Conservation (phyloP, 2,888 invertebrate species). For the Apocheima hispidaria region DNA sequence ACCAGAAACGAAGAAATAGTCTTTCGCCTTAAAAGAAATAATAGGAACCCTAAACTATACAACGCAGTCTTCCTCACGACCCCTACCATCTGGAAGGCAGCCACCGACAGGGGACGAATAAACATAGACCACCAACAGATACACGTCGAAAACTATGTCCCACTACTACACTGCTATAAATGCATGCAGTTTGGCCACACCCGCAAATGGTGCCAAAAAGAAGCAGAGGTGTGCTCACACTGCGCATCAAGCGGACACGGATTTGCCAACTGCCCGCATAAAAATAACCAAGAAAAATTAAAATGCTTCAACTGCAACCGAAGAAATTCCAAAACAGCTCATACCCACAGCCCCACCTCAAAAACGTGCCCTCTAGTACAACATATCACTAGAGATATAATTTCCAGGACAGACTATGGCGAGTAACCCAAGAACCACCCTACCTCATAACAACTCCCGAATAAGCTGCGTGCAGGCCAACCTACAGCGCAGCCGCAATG, state of each 20-base stretch:
- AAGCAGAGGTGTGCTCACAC: constrained; percentile 24
- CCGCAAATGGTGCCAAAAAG: constrained; percentile 18
- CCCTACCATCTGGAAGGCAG: constrained; percentile 14
- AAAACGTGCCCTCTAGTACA: too few species aligned
- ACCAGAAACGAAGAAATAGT: not conserved
- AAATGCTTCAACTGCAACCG: constrained; percentile 35
- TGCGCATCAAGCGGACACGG: constrained; percentile 25
- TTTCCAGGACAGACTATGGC: constrained; percentile 1
- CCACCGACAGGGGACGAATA: not conserved
- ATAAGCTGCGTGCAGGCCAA: constrained; percentile 34
- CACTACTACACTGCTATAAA: constrained; percentile 36
- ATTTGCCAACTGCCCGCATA: constrained; percentile 22
- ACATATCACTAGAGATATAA: too few species aligned
- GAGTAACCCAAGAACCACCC: not conserved
- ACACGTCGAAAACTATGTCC: constrained; percentile 24
- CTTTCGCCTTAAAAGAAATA: not conserved
- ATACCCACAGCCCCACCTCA: too few species aligned
- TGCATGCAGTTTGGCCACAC: constrained; percentile 42
- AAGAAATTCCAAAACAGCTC: too few species aligned
- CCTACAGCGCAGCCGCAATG: constrained; percentile 4
- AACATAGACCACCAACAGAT: constrained; percentile 35
- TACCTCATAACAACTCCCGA: not conserved
- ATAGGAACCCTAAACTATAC: constrained; percentile 13
- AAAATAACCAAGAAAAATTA: not conserved
- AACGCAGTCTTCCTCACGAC: constrained; percentile 24